Conservation (phyloP, 1,140 invertebrate species). For the Coptotermes formosanus region DNA sequence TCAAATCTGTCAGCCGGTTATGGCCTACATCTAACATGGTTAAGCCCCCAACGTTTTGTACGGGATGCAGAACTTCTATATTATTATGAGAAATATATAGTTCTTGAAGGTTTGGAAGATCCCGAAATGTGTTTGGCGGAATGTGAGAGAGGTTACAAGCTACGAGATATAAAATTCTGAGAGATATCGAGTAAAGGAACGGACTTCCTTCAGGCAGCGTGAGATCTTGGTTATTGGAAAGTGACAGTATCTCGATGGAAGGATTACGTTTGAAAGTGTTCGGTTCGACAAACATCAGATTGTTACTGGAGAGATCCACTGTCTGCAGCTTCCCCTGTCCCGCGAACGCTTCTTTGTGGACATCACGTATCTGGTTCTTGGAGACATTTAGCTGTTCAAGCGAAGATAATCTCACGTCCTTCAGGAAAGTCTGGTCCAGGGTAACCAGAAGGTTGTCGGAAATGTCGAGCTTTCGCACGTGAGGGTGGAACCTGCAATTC, state of each 20-base stretch:
- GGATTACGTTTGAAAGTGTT: neutral
- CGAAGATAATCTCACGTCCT: neutral
- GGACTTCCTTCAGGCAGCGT: neutral
- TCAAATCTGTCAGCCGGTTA: neutral
- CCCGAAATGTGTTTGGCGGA: neutral
- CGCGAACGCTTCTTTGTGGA: neutral
- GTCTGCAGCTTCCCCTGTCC: neutral
- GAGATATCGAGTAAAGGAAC: neutral
- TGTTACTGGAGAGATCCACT: neutral
- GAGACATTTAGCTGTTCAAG: neutral
- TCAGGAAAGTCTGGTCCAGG: neutral
- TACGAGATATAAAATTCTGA: neutral
- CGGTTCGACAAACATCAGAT: neutral
- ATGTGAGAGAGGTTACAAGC: neutral
- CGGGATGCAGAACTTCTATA: neutral
- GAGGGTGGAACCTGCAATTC: neutral
- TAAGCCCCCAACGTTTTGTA: neutral
- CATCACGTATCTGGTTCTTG: neutral
- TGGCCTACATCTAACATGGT: neutral
- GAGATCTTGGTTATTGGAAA: neutral
- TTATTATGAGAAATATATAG: neutral
- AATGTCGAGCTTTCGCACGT: neutral
- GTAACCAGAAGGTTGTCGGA: neutral
- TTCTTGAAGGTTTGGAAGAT: neutral
- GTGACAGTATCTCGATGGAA: neutral